phyloP scores from a whole-genome alignment of 92 coral and sea anemone species.

The Porites cylindrica region DNA sequence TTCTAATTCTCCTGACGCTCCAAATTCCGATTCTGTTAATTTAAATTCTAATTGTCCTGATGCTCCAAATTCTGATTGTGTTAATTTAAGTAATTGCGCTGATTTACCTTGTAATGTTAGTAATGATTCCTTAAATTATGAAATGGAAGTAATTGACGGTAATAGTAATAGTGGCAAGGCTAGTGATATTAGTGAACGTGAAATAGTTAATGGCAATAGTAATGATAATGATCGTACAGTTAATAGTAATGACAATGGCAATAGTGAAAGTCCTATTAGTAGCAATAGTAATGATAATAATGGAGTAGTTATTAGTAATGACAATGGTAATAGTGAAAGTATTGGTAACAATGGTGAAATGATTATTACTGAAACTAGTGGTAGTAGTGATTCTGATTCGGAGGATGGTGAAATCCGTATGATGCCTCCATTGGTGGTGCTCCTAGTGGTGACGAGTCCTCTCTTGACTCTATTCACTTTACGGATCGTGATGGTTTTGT shows the following conservation, averaged over 20 bases:
- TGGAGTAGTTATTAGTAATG: not conserved
- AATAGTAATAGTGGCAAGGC: not conserved
- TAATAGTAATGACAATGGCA: not conserved
- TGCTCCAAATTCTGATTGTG: no score
- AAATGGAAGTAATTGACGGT: not conserved
- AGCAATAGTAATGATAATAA: not conserved
- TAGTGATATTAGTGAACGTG: not conserved
- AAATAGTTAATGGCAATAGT: not conserved
- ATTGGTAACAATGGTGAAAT: not conserved
- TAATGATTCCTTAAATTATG: no score
- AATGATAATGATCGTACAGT: not conserved
- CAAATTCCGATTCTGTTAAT: no score
- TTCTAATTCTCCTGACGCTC: no score
- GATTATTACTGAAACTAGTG: not conserved
- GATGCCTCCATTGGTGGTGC: not conserved
- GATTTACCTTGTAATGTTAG: no score
- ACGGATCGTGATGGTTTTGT: not conserved
- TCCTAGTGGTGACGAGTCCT: not conserved
- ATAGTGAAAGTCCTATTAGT: not conserved
- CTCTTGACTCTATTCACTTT: not conserved
- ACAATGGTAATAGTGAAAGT: not conserved
- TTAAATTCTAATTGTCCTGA: no score
- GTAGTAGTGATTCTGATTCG: not conserved
- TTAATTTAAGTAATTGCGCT: no score
- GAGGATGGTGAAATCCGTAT: not conserved